Evolutionary conservation across 2,797 vertebrate genomes (phyloP).

Genomic region (Setipinna tenuifilis): DNA sequence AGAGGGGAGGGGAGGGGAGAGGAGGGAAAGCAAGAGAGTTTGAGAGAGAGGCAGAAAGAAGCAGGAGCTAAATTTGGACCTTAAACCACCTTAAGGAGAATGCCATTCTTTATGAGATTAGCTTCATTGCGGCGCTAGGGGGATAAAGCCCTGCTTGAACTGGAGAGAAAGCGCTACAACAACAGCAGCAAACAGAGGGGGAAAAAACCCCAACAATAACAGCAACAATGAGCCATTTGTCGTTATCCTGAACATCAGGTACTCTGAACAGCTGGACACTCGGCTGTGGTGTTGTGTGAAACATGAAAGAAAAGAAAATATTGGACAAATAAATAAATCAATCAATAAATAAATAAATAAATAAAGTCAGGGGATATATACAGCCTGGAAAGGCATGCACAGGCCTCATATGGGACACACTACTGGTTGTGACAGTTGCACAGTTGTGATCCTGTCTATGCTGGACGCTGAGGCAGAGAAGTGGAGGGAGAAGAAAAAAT

Average conservation of each 20-base stretch:
- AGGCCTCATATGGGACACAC: background rate
- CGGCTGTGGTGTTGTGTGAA: background rate
- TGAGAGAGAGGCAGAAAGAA: background rate
- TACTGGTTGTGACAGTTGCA: constrained; percentile 9
- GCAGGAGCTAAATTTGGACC: constrained; percentile 3
- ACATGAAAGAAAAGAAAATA: background rate
- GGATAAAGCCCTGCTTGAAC: background rate
- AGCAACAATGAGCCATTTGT: background rate
- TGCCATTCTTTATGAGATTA: constrained; percentile 23
- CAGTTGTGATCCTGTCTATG: background rate
- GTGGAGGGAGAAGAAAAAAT: background rate
- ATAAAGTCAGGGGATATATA: constrained; percentile 6
- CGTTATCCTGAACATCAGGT: background rate
- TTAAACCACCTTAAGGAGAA: constrained; percentile 13
- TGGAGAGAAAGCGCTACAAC: background rate
- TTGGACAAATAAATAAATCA: background rate
- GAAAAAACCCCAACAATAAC: background rate
- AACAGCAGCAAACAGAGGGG: background rate
- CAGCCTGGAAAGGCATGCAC: background rate
- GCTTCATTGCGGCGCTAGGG: background rate
- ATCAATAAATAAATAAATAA: constrained; percentile 12
- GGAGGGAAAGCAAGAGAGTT: too few species aligned
- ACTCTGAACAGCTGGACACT: background rate
- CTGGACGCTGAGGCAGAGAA: background rate
- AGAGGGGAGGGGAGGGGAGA: background rate